These are phyloP conservation scores for Colostygia pectinataria DNA, from an alignment of 2,888 invertebrate genomes.

Conservation along the genomic window DNA sequence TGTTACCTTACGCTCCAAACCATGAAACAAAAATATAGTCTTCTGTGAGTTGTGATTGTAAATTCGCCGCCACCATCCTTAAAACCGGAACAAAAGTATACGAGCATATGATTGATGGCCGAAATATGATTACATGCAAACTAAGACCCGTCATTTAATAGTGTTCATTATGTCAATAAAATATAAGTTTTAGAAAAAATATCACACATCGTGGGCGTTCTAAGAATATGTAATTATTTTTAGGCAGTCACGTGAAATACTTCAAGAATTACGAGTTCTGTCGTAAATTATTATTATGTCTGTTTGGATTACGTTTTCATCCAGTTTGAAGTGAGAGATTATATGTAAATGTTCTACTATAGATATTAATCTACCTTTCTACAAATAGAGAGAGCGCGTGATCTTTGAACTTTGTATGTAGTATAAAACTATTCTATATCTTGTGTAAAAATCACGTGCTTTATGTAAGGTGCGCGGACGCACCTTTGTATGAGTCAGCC, in stretches of 20 bases:
- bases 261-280: conserved; percentile 23
- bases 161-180: no score
- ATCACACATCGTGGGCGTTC: conserved; percentile 17
- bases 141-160: no score
- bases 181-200: conserved; percentile 7
- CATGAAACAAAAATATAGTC: no score
- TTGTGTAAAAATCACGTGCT: conserved; percentile 14
- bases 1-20: no score
- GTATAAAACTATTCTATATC: neutral
- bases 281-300: conserved; percentile 17
- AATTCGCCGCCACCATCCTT: no score
- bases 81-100: no score
- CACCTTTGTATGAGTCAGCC: conserved; percentile 12
- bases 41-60: no score
- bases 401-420: conserved; percentile 7
- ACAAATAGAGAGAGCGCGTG: neutral
- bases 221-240: conserved; percentile 32
- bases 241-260: conserved; percentile 29
- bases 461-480: conserved; percentile 9
- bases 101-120: no score
- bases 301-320: neutral
- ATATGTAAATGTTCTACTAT: neutral
- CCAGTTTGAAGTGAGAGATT: neutral
- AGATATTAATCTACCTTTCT: neutral
- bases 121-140: no score